Evolutionary conservation across 2,888 invertebrate genomes (phyloP), one percentile per base, ranked within the genome.

Genomic region (Osmoderma eremita): DNA sequence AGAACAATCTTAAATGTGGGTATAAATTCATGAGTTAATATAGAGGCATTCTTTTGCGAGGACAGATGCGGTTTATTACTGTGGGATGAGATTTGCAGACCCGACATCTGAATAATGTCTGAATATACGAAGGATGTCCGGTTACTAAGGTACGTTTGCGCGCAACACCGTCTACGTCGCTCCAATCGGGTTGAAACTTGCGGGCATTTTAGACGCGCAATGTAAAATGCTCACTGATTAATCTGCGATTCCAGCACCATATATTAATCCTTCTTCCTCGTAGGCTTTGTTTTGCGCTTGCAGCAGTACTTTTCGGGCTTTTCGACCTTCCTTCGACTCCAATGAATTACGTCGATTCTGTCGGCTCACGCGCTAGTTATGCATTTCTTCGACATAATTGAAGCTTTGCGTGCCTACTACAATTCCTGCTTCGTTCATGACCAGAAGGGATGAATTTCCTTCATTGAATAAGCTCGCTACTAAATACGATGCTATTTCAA

Each of bases 251-350:
- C 39, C 41, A 30, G 30, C 30, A 54, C 30, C 54, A 69, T 51
- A 10, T 68, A 62, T 36, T 53, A 41, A 13, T 13, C 41, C 50
- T 30, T 65, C 48, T 18, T 51, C 53, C 49, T 65, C 41, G 63
- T 41, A 53, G 17, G 53, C 39, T 20, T 18, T 8, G 20, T 54
- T 65, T 65, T 18, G 42, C 10, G 42, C 24, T 41, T 41, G 41
- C 41, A 41, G 18, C 39, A 42, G 41, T 24, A 49, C 49, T 65
- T 22, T 63, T 42, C 20, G 65, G 8, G 12, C 64, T 50, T 53
- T 67, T 22, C 64, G 51, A 24, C 61, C 68, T 58, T 68, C 68
- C 22, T 68, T 68, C n/a, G 56, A 24, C 48, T 65, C 42, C 45
- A 41, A 50, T 2, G 63, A 12, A 42, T 50, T 65, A 13, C 56